phyloP scores from a whole-genome alignment of 1,140 invertebrate species.

The Cecropterus lyciades region DNA sequence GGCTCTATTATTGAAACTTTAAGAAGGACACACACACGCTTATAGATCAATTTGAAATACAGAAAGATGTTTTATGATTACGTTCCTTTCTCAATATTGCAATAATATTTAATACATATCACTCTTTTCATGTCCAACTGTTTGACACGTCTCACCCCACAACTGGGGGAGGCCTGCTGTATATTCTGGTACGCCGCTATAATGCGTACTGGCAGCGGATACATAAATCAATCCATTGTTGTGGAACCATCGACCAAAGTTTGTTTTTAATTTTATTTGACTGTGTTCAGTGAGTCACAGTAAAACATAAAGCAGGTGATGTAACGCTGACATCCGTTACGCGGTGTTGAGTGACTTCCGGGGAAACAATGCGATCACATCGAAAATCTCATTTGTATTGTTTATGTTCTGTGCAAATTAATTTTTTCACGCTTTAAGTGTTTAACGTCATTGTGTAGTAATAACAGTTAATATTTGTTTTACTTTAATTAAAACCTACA shows the following conservation, averaged over 20 bases:
- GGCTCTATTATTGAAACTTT: too few relatives aligned
- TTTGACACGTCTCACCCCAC: too few relatives aligned
- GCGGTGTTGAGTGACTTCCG: slow-evolving; percentile 56
- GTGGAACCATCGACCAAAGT: neutral
- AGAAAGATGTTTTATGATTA: too few relatives aligned
- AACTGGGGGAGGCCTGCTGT: neutral
- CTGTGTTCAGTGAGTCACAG: slow-evolving; percentile 51
- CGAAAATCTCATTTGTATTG: slow-evolving; percentile 48
- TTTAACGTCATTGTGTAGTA: slow-evolving; percentile 13
- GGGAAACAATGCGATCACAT: slow-evolving; percentile 43
- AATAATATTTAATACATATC: too few relatives aligned
- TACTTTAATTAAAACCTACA: too few relatives aligned
- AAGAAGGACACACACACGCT: too few relatives aligned
- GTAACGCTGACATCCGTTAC: slow-evolving; percentile 56
- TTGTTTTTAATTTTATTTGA: slow-evolving; percentile 49
- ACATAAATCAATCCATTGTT: too few relatives aligned
- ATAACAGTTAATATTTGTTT: slow-evolving; percentile 5
- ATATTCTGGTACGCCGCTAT: too few relatives aligned
- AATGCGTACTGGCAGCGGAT: too few relatives aligned
- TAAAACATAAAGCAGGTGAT: slow-evolving; percentile 44
- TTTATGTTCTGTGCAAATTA: slow-evolving; percentile 7
- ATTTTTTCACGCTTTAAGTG: slow-evolving; percentile 21
- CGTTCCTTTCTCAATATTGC: too few relatives aligned
- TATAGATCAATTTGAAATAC: too few relatives aligned
- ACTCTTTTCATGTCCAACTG: too few relatives aligned